Conservation (phyloP, 2,888 invertebrate species). For the Acleris holmiana region DNA sequence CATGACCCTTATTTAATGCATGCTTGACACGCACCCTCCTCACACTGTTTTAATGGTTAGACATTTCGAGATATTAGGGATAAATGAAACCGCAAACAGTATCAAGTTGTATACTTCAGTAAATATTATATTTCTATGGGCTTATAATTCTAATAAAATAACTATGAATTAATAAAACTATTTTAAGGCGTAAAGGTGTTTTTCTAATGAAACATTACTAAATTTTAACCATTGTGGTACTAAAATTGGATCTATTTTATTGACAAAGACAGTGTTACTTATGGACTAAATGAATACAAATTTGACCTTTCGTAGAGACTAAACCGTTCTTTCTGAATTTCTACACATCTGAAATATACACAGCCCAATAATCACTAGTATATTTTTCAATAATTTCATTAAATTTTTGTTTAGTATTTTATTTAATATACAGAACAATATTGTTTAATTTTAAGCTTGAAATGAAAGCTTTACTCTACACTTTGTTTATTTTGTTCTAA, state of each 20-base stretch:
- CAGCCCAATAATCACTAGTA: slow-evolving; percentile 32
- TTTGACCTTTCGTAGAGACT: background rate
- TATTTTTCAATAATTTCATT: slow-evolving; percentile 9
- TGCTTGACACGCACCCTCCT: too few relatives aligned
- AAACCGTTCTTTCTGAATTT: slow-evolving; percentile 6
- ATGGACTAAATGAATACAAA: background rate
- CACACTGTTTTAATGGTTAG: too few relatives aligned
- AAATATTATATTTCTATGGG: slow-evolving; percentile 33
- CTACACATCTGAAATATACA: slow-evolving; percentile 16
- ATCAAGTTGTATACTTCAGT: slow-evolving; percentile 34
- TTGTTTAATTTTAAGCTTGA: slow-evolving; percentile 15
- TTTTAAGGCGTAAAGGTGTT: background rate
- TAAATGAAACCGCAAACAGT: slow-evolving; percentile 24
- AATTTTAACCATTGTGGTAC: too few relatives aligned
- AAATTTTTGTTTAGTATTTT: background rate
- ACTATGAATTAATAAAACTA: slow-evolving; percentile 27
- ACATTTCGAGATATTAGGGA: background rate
- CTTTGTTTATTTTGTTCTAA: slow-evolving; percentile 12
- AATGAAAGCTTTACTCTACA: slow-evolving; percentile 13
- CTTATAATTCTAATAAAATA: slow-evolving; percentile 28
- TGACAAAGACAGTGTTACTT: too few relatives aligned
- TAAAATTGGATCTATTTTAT: too few relatives aligned
- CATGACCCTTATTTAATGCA: too few relatives aligned
- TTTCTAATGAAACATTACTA: background rate
- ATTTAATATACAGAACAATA: slow-evolving; percentile 2